Evolutionary conservation across 2,888 invertebrate genomes (phyloP), one percentile per base, ranked within the genome.

Genomic region (Meliscaeva auricollis): DNA sequence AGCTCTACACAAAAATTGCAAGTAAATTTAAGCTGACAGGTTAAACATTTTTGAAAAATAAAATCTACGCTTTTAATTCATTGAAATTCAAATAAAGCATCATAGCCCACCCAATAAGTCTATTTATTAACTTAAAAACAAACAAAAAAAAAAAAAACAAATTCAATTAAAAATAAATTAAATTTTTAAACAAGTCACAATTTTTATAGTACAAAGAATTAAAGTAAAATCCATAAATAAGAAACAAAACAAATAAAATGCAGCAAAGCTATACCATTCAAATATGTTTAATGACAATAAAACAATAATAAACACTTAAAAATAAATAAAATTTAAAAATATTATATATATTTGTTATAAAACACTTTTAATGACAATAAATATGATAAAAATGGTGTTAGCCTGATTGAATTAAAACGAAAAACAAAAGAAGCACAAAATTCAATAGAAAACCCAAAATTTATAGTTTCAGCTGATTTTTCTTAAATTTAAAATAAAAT

Each of bases 131-230:
- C n/a, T n/a, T n/a, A n/a, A n/a, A n/a, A n/a, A n/a, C n/a, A n/a
- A 30, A 13, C 17, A 32, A 30, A 17, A 35, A 35, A 17, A 8
- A 38, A 15, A 38, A 58, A 6, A n/a, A 17, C 7, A 48, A 48
- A 35, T 38, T 38, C 38, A 58, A 58, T 62, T 46, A 17, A 46
- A 54, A 30, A 8, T 30, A 52, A 52, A 22, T 15, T 30, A 22
- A 54, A 30, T 54, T 32, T 35, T 41, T 6, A 41, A 41, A 48
- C 32, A 66, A 75, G 74, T 80, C 74, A 80, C 80, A 84, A 83
- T 66, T 69, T 75, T 70, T 52, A 84, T 68, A 84, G 84, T 84
- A 84, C 84, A 84, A 84, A 84, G 32, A 58, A 54, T 13, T 35
- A 17, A 68, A 44, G 41, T 2, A 60, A 56, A 69, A n/a, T n/a